Percentiles rank a stretch among this genome's conserved stretches.
Conservation (phyloP, 2,113 vertebrate species). For the Azemiops feae region DNA sequence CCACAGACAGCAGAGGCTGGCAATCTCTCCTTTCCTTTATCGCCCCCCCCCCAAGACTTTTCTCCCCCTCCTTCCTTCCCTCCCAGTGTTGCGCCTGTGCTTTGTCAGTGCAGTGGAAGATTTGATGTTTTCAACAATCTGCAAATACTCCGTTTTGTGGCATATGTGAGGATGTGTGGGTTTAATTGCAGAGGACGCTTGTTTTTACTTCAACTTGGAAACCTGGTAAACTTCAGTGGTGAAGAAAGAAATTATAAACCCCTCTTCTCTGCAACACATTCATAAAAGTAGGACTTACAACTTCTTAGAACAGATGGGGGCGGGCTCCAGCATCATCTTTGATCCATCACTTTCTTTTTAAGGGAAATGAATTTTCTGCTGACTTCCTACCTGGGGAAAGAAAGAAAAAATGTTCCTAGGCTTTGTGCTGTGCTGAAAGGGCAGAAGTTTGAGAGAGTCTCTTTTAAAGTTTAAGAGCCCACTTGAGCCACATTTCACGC, state of each 20-base stretch:
- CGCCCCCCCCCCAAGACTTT: background rate
- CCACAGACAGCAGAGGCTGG: background rate
- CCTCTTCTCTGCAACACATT: background rate
- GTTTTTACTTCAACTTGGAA: slow-evolving; percentile 78
- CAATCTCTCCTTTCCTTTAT: no score
- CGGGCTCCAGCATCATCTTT: background rate
- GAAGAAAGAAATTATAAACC: slow-evolving; percentile 28
- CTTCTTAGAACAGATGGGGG: background rate
- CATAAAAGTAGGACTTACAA: background rate
- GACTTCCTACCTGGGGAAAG: background rate
- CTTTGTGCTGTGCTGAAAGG: background rate
- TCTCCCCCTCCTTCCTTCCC: background rate
- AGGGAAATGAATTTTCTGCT: background rate
- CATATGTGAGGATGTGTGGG: background rate
- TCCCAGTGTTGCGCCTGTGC: slow-evolving; percentile 58
- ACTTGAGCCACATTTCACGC: background rate
- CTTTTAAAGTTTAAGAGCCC: background rate
- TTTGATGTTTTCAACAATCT: slow-evolving; percentile 96
- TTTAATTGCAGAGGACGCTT: slow-evolving; percentile 77
- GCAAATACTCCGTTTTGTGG: slow-evolving; percentile 86
- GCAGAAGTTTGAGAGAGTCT: background rate
- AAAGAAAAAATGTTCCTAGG: background rate
- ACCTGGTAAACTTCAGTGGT: slow-evolving; percentile 81
- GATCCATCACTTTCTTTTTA: background rate
- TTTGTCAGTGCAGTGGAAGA: slow-evolving; percentile 83